Base-by-base conservation (phyloP, 2,888 invertebrate genomes). In the Unio pictorum region DNA sequence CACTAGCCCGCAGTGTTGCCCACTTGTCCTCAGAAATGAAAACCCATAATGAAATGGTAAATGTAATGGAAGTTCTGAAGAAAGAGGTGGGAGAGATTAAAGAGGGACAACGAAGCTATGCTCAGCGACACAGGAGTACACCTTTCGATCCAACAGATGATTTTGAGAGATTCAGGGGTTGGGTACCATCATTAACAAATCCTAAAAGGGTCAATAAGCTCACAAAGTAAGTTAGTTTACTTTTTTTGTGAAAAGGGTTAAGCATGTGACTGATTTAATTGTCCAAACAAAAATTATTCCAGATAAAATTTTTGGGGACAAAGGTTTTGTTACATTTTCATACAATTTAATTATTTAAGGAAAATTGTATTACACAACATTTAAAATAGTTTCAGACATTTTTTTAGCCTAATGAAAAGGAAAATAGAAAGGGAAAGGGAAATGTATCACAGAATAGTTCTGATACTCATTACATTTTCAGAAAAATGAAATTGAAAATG, bases 21-120 rank as follows among this genome's bases (percentile, higher is more conserved):
- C 96, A 96, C 90, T 92, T 97, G 59, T 96, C 96, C 57, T 95
- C 95, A 5, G 96, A 97, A 91, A 95, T 96, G 94, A 91, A 96
- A 74, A 95, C 95, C 1, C 96, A 96, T 87, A 96, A 95, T 88
- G 92, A 95, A 72, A 94, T 96, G 92, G 94, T 95, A 90, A 88
- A 95, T 91, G 96, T 96, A 91, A 94, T 97, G 93, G 96, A 96
- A 90, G 94, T 93, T 88, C 94, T 96, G 81, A 91, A 95, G 64
- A 94, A 94, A 6, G 96, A 96, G 91, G 93, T 96, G 68, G 93
- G 94, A 0, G 94, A 95, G 26, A 91, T 96, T 67, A 73, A 78
- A 64, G 81, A 81, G 58, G 61, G 67, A 5, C 74, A 73, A 64
- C 68, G 58, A 54, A 58, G 69, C 34, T 23, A 73, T 62, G 54